These are phyloP conservation scores for Zalophus californianus DNA, from an alignment of 2,797 vertebrate genomes.

Conservation along the genomic window DNA sequence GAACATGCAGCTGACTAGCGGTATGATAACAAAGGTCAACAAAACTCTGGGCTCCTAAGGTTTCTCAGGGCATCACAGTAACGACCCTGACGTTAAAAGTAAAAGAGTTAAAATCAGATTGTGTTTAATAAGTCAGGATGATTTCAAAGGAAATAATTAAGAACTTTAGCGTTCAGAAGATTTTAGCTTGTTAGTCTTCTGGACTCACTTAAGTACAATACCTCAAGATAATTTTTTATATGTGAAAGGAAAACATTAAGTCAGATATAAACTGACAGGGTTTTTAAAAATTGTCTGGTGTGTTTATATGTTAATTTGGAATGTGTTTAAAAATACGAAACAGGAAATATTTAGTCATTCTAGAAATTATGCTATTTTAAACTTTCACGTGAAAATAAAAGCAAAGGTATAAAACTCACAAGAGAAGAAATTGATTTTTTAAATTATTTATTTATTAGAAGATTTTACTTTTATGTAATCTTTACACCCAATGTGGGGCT, in stretches of 20 bases:
- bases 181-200: background rate
- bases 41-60: background rate
- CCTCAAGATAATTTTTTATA: background rate
- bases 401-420: conserved; percentile 34
- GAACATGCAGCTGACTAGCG: background rate
- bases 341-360: background rate
- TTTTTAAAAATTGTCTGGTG: background rate
- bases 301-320: background rate
- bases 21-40: background rate
- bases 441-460: no score
- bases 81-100: background rate
- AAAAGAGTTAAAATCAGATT: background rate
- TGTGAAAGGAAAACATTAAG: conserved; percentile 8
- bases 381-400: conserved; percentile 28
- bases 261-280: background rate
- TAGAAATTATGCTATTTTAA: conserved; percentile 29
- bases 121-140: background rate
- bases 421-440: background rate
- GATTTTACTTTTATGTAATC: no score
- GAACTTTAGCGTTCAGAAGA: background rate
- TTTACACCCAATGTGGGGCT: no score
- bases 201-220: background rate
- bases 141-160: background rate
- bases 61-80: background rate
- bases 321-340: conserved; percentile 9